phyloP scores from a whole-genome alignment of 2,113 vertebrate genomes.

The Corapipo altera region DNA sequence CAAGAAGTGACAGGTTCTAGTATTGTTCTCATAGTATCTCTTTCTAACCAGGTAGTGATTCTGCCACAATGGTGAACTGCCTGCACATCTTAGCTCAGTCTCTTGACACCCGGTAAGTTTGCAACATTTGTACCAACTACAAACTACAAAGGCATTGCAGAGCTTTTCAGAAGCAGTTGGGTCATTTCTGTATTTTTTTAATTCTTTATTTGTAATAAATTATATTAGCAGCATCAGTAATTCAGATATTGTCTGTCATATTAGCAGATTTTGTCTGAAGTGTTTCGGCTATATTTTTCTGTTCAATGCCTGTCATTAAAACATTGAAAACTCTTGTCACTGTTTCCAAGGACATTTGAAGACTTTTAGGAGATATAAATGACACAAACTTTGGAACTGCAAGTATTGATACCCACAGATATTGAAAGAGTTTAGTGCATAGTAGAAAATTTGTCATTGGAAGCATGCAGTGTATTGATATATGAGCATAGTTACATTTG shows the following conservation, averaged over 20 bases:
- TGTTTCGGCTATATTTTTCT: neutral
- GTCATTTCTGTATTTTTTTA: neutral
- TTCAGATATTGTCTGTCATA: neutral
- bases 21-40: neutral
- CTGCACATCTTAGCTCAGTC: conserved; percentile 97
- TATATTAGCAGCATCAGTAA: neutral
- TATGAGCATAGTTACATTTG: neutral
- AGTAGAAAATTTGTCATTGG: neutral
- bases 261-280: neutral
- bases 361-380: neutral
- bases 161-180: neutral
- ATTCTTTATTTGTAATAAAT: neutral
- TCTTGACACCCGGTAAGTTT: conserved; percentile 89
- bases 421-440: neutral
- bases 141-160: fast-evolving
- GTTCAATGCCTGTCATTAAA: neutral
- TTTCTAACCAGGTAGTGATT: conserved; percentile 85
- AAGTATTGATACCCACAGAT: neutral
- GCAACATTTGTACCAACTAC: neutral
- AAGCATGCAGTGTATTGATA: neutral
- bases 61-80: conserved; percentile 95
- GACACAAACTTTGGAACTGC: neutral
- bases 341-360: neutral
- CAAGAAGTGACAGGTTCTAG: neutral
- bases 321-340: neutral